phyloP scores from a whole-genome alignment of 2,888 invertebrate genomes.

The Mechanitis messenoides region DNA sequence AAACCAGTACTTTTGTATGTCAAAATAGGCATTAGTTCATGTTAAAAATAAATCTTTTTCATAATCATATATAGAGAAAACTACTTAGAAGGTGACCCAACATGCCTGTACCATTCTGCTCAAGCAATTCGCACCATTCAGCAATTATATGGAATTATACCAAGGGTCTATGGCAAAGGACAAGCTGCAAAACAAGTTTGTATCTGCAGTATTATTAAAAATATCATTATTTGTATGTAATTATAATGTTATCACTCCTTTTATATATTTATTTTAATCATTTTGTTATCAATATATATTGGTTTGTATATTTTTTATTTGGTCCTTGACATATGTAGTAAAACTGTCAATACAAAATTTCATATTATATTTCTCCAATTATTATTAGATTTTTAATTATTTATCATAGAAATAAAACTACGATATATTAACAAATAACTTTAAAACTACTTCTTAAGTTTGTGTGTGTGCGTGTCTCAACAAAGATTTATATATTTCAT shows the following conservation, averaged over 20 bases:
- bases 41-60: not conserved
- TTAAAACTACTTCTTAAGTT: no score
- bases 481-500: no score
- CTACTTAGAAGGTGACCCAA: slow-evolving; percentile 91
- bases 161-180: slow-evolving; percentile 93
- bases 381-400: no score
- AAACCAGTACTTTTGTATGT: no score
- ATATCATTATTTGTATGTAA: not conserved
- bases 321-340: no score
- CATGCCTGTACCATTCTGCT: slow-evolving; percentile 90
- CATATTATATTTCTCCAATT: no score
- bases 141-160: slow-evolving; percentile 91
- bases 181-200: slow-evolving; percentile 84
- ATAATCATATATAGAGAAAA: slow-evolving; percentile 79
- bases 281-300: no score
- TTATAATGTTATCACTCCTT: not conserved
- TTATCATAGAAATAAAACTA: no score
- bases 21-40: not conserved
- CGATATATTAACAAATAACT: no score
- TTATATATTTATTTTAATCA: not conserved
- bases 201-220: not conserved
- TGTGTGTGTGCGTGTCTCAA: no score
- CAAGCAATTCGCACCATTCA: slow-evolving; percentile 91
- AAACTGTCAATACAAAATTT: no score
- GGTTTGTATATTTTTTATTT: no score